phyloP scores from a whole-genome alignment of 1,140 invertebrate genomes.

The Hylyphantes graminicola region DNA sequence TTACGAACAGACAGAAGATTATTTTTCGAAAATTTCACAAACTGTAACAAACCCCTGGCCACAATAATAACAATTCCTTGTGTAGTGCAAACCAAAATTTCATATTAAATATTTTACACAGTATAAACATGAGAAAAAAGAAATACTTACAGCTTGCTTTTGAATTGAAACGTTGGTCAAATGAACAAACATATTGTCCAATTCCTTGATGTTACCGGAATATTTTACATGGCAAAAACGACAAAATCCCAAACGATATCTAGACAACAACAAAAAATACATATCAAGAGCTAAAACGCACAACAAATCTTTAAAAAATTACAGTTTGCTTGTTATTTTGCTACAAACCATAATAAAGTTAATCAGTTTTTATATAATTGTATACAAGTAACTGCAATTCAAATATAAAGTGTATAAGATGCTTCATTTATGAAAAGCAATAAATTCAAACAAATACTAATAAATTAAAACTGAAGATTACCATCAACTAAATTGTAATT shows the following conservation, averaged over 20 bases:
- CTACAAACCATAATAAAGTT: background rate
- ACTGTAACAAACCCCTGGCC: no score
- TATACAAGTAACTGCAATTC: background rate
- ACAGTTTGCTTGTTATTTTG: background rate
- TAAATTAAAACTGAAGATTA: background rate
- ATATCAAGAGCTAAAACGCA: background rate
- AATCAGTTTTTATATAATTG: background rate
- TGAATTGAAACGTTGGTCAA: slow-evolving; percentile 90
- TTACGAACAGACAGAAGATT: no score
- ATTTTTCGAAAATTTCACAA: no score
- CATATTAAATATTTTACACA: no score
- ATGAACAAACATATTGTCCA: slow-evolving; percentile 86
- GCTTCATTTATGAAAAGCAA: no score
- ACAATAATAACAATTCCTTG: no score
- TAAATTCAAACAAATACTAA: background rate
- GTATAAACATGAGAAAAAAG: no score
- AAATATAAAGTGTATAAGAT: no score
- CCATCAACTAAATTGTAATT: no score
- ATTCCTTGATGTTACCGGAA: slow-evolving; percentile 68
- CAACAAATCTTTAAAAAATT: background rate
- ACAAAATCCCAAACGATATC: slow-evolving; percentile 79
- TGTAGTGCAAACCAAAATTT: no score
- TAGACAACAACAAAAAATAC: background rate
- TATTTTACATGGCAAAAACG: slow-evolving; percentile 85
- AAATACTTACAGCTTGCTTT: slow-evolving; percentile 79